Conservation (phyloP, 2,113 vertebrate genomes). For the Engraulis encrasicolus region DNA sequence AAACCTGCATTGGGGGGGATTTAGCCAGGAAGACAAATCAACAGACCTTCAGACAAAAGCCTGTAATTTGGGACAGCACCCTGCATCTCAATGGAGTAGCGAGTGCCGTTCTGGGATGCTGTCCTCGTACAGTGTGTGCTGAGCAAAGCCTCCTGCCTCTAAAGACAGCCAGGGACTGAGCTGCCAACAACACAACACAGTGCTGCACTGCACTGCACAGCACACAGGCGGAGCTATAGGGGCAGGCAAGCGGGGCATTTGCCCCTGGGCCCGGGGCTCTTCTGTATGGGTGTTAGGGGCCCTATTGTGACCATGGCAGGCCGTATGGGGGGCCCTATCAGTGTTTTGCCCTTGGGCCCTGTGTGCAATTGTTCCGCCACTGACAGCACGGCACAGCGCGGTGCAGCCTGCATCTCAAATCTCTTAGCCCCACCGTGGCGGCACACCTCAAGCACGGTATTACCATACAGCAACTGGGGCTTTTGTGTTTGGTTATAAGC, state of each 20-base stretch:
- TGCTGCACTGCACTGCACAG: too few relatives aligned
- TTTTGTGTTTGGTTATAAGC: conserved; percentile 9
- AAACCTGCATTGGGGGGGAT: not conserved
- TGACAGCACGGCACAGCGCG: too few relatives aligned
- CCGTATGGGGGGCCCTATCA: too few relatives aligned
- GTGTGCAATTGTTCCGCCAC: too few relatives aligned
- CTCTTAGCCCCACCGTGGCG: not conserved
- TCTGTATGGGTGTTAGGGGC: too few relatives aligned
- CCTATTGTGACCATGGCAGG: too few relatives aligned
- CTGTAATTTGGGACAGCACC: conserved; percentile 33
- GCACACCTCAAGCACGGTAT: not conserved
- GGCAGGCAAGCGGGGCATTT: too few relatives aligned
- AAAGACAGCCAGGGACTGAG: conserved; percentile 5
- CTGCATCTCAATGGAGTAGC: conserved; percentile 30
- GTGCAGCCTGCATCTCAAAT: conserved; percentile 26
- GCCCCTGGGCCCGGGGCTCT: too few relatives aligned
- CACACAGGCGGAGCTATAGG: too few relatives aligned
- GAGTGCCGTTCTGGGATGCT: conserved; percentile 10
- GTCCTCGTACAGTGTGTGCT: not conserved
- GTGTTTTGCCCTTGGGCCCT: too few relatives aligned
- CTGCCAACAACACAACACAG: too few relatives aligned
- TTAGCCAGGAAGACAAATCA: conserved; percentile 6
- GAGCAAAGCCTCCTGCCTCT: not conserved
- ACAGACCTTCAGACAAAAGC: conserved; percentile 21
- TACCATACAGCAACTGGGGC: not conserved